Evolutionary conservation across 2,888 invertebrate genomes (phyloP), one percentile per base, ranked within the genome.

Genomic region (Pammene fasciana): DNA sequence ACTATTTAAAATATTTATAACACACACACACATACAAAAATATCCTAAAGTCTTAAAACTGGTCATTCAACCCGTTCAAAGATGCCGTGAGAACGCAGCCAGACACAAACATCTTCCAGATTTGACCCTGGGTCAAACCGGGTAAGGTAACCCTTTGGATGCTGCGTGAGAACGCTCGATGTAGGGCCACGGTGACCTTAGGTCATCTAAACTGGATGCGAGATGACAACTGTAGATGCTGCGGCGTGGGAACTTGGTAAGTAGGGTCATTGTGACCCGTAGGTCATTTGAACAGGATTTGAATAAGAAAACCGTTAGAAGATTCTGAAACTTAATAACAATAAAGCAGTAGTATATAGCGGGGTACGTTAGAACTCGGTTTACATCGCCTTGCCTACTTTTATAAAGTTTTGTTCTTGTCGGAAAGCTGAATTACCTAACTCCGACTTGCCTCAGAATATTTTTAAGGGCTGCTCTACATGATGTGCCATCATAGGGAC

Each of bases 241-340:
- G 65, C 16, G 57, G 45, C 46, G 61, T 68, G 65, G 48, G 64
- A 65, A 65, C 48, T 26, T 26, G 16, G 50, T 38, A 14, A 38
- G 50, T 38, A 14, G 65, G 70, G 70, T 61, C 54, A 48, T 13
- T 41, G 9, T 65, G 70, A 65, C 65, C 65, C 65, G 18, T 41
- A 60, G 70, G 70, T 70, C 70, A 60, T 11, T 18, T 48, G 11
- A 57, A 65, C 64, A 41, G 55, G 43, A 57, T 66, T 56, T 26
- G 26, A 26, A 56, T 34, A 45, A 38, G 6, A 16, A 52, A 46
- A 65, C 55, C 36, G 65, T 65, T 65, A 55, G 38, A 38, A 38
- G 38, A 38, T 38, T 9, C 8, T 9, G 38, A 9, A 38, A 38
- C 38, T 38, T 38, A 26, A 26, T 26, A 26, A 26, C 4, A 26